Base-by-base conservation (phyloP, 2,113 vertebrate genomes). In the Barbus barbus region DNA sequence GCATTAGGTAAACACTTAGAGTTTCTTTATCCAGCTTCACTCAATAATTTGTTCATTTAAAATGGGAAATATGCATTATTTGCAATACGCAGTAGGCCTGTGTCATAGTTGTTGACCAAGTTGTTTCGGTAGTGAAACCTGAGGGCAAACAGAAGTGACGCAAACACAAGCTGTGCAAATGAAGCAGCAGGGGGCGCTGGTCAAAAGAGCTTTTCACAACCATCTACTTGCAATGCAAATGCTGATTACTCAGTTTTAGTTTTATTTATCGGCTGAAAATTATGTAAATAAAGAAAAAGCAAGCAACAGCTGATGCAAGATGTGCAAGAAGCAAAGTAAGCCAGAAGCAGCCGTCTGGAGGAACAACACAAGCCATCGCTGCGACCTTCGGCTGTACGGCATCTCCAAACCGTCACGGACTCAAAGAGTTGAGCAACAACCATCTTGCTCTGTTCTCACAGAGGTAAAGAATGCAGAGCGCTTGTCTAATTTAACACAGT, bases 231-330 rank as follows among this genome's bases (percentile, higher is more conserved):
- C 20, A 9, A 1, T 20, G 33, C 16, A 71, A 71, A 41, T 26
- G 12, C 22, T 24, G 13, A 78, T 60, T 13, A 58, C 3, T 3
- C 9, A 71, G 67, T 38, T 72, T 72, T 41, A 24, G 14, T 41
- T 33, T 4, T 60, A 41, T 41, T 61, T 61, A 58, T 56, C 3
- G 1, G 9, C 22, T 76, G 48, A 76, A 76, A 22, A 56, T 53
- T 53, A 76, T 56, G 74, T n/a, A 76, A 76, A 76, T 76, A 33
- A 33, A 14, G 28, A 44, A 16, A 24, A 41, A 61, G 13, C 36
- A 41, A 78, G 53, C 31, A 58, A 44, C 69, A 11, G 33, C 51
- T 78, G 76, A 78, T 61, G 51, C 53, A 78, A 78, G 76, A 58
- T 4, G 14, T 12, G 56, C 51, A 61, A 61, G 22, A 3, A 26